Percentiles rank a stretch among this genome's conserved stretches.
Evolutionary conservation across 2,797 vertebrate genomes (phyloP).

Genomic region (Sebastes matsubarae): DNA sequence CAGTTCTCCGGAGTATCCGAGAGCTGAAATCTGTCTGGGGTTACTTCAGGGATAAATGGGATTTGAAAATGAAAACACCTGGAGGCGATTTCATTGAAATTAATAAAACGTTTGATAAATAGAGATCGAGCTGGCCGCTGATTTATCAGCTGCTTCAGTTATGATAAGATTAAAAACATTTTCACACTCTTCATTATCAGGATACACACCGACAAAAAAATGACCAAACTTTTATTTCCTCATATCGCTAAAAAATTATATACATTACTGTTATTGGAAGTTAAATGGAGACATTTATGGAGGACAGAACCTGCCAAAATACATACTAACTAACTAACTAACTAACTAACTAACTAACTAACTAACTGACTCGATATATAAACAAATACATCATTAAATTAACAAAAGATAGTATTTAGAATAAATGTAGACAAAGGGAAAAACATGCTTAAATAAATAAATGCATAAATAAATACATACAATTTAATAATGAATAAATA

Average conservation of each 20-base stretch:
- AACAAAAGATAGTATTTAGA: too few species aligned
- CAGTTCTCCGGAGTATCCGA: conserved; percentile 11
- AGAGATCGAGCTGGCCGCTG: neutral
- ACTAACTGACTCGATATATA: too few species aligned
- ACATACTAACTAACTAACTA: too few species aligned
- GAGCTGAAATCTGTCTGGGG: conserved; percentile 35
- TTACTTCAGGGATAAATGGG: conserved; percentile 10
- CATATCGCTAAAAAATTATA: neutral
- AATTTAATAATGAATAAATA: too few species aligned
- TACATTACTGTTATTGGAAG: neutral
- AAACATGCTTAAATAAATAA: too few species aligned
- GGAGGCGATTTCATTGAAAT: conserved; percentile 13
- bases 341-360: too few species aligned
- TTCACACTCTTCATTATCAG: neutral
- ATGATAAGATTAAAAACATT: neutral
- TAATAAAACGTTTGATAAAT: neutral
- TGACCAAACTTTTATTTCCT: neutral
- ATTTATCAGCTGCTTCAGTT: neutral
- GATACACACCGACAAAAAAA: neutral
- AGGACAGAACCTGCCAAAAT: too few species aligned
- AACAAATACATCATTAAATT: too few species aligned
- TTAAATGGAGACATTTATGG: neutral
- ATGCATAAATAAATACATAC: too few species aligned
- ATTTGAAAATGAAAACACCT: conserved; percentile 42
- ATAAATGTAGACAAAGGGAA: too few species aligned